phyloP scores from a whole-genome alignment of 1,140 invertebrate genomes.

The Diorhabda carinulata region DNA sequence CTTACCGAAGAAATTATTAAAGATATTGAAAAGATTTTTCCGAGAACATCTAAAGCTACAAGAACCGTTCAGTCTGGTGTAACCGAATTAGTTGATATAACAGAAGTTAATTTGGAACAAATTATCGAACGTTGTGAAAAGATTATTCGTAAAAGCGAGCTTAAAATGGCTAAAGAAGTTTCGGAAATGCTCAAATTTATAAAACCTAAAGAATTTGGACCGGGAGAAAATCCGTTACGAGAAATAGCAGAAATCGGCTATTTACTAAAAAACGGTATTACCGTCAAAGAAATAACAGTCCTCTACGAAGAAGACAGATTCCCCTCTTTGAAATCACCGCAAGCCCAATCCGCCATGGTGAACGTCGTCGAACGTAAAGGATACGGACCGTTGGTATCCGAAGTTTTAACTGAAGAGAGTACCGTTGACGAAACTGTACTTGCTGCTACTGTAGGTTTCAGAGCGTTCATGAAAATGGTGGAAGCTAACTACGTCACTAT shows the following conservation, averaged over 20 bases:
- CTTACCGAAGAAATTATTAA: conserved; percentile 54
- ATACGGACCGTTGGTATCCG: conserved; percentile 70
- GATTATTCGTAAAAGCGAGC: conserved; percentile 56
- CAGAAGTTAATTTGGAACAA: conserved; percentile 51
- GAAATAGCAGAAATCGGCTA: conserved; percentile 79
- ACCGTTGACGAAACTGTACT: conserved; percentile 68
- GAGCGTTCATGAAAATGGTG: conserved; percentile 79
- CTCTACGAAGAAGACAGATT: conserved; percentile 74
- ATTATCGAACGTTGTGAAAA: conserved; percentile 57
- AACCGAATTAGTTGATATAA: conserved; percentile 49
- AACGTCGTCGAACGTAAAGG: conserved; percentile 77
- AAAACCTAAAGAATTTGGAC: conserved; percentile 72
- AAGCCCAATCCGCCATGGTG: conserved; percentile 76
- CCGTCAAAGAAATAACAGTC: conserved; percentile 71
- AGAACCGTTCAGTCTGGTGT: conserved; percentile 42
- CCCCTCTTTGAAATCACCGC: conserved; percentile 68
- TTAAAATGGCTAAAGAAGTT: conserved; percentile 65
- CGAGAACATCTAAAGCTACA: conserved; percentile 43
- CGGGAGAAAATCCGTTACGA: conserved; percentile 68
- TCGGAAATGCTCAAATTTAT: conserved; percentile 69
- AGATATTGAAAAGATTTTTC: conserved; percentile 49
- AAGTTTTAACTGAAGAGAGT: conserved; percentile 74
- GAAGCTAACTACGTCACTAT: conserved; percentile 73
- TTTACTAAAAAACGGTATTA: conserved; percentile 68
- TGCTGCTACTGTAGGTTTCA: conserved; percentile 73